phyloP scores from a whole-genome alignment of 2,113 vertebrate genomes.

The Pardalotus punctatus region DNA sequence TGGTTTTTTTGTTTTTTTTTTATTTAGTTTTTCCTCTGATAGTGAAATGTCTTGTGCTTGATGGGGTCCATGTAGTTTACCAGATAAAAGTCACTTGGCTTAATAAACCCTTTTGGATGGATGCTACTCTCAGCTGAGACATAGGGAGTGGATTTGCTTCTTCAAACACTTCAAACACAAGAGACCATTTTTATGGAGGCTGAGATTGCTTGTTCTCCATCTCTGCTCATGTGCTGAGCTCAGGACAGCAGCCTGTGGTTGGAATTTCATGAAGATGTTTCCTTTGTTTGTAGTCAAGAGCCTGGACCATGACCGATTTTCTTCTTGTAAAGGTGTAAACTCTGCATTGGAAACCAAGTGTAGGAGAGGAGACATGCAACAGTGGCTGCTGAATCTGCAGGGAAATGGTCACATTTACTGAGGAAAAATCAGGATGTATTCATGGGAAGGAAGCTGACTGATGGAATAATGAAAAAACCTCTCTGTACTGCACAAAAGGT shows the following conservation, averaged over 20 bases:
- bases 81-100: not conserved
- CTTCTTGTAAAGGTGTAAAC: not conserved
- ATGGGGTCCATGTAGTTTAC: not conserved
- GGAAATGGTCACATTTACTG: not conserved
- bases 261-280: not conserved
- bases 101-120: not conserved
- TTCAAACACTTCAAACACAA: not conserved
- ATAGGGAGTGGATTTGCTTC: not conserved
- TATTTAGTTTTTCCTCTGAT: not conserved
- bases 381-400: not conserved
- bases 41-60: not conserved
- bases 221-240: not conserved
- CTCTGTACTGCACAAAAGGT: not conserved
- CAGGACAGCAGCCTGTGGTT: accelerated
- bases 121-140: accelerated
- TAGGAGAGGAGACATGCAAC: not conserved
- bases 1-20: no score
- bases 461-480: not conserved
- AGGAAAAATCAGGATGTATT: not conserved
- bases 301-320: not conserved
- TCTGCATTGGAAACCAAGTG: not conserved
- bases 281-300: not conserved
- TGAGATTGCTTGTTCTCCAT: not conserved
- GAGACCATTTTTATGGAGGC: not conserved
- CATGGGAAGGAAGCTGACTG: not conserved